Percentiles rank a stretch among this genome's conserved stretches.
phyloP scores from a whole-genome alignment of 2,113 vertebrate species.

The Saguinus midas region DNA sequence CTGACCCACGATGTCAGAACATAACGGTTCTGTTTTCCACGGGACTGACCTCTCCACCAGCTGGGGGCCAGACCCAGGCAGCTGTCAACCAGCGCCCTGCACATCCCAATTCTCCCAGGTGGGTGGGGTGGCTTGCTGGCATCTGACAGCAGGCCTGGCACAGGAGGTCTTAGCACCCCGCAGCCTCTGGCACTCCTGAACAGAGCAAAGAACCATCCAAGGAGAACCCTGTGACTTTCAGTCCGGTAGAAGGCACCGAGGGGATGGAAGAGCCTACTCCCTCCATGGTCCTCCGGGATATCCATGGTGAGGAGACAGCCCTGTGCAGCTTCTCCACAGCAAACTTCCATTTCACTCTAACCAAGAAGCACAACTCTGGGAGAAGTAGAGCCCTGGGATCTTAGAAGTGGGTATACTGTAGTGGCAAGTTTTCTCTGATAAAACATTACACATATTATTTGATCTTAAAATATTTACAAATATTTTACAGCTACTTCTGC shows the following conservation, averaged over 20 bases:
- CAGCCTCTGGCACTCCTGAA: rapidly evolving
- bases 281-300: rapidly evolving
- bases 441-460: rapidly evolving
- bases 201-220: rapidly evolving
- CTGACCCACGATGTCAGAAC: rapidly evolving
- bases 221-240: rapidly evolving
- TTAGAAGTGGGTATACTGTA: rapidly evolving
- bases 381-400: too few species aligned
- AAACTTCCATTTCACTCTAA: rapidly evolving
- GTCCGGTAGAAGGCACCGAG: rapidly evolving
- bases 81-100: rapidly evolving
- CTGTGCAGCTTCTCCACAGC: rapidly evolving
- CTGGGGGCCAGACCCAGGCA: rapidly evolving
- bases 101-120: rapidly evolving
- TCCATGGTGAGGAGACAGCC: rapidly evolving
- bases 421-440: neutral
- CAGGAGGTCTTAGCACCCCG: neutral
- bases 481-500: neutral
- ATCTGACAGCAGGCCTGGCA: neutral
- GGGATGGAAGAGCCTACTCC: rapidly evolving
- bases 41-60: neutral
- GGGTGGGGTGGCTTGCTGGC: rapidly evolving
- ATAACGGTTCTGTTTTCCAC: too few species aligned
- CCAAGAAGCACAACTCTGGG: rapidly evolving
- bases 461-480: neutral